Evolutionary conservation across 2,797 vertebrate species (phyloP).

Genomic region (Borostomias antarcticus): DNA sequence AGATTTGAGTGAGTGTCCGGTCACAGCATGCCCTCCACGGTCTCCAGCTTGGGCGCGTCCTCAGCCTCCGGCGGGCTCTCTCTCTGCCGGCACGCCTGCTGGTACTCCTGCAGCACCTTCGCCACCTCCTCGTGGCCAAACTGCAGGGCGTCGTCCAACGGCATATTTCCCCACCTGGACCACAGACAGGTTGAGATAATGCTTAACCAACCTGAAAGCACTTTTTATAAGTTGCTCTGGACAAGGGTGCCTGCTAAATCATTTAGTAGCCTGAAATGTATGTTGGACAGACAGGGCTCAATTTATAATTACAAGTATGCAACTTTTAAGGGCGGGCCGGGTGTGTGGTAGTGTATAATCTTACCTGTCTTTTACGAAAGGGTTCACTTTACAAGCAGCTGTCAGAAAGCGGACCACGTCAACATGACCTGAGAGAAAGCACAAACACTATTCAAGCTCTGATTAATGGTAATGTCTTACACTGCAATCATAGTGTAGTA

Average conservation of each 20-base stretch:
- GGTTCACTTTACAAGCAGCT: conserved; percentile 83
- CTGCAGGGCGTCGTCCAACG: conserved; percentile 82
- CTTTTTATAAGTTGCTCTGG: no score
- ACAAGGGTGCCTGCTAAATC: neutral
- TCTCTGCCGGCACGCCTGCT: conserved; percentile 64
- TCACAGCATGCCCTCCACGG: conserved; percentile 67
- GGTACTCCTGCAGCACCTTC: conserved; percentile 80
- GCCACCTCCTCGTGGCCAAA: conserved; percentile 79
- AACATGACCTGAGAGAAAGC: conserved; percentile 73
- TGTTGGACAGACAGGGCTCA: neutral
- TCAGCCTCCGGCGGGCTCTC: conserved; percentile 43
- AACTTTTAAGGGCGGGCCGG: no score
- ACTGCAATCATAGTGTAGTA: neutral
- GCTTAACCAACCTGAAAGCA: neutral
- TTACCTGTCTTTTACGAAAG: conserved; percentile 85
- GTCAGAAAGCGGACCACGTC: conserved; percentile 85
- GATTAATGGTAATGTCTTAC: neutral
- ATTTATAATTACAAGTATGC: no score
- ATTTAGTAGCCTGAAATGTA: neutral
- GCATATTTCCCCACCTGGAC: conserved; percentile 84
- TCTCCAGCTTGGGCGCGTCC: conserved; percentile 60
- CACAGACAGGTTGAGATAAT: neutral
- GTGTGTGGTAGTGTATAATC: neutral
- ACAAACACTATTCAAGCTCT: conserved; percentile 15
- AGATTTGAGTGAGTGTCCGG: neutral